A percentile compares a stretch with the other conserved stretches of the same genome.
Conservation (phyloP, 2,797 vertebrate species). For the Takifugu rubripes region DNA sequence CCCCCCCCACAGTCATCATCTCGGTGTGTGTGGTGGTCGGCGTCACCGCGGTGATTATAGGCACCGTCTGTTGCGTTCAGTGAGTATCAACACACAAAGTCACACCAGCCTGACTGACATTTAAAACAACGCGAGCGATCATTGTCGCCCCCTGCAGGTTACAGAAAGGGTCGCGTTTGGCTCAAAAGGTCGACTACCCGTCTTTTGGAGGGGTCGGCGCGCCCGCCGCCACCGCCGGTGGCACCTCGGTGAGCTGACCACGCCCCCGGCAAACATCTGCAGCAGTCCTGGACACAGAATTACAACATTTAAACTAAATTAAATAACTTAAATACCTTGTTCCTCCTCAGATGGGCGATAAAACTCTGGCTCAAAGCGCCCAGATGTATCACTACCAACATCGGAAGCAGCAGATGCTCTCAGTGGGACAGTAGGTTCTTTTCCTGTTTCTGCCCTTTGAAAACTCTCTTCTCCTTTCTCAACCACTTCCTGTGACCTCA, state of each 20-base stretch:
- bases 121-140: too few relatives aligned
- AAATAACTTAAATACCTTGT: not conserved
- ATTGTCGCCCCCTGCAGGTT: conserved; percentile 70
- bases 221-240: conserved; percentile 51
- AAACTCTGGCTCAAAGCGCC: conserved; percentile 86
- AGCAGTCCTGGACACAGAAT: too few relatives aligned
- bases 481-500: conserved; percentile 8
- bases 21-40: conserved; percentile 78
- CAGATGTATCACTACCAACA: conserved; percentile 99
- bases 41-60: conserved; percentile 72
- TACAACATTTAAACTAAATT: too few relatives aligned
- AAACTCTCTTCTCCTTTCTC: too few relatives aligned
- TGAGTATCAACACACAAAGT: conserved; percentile 57
- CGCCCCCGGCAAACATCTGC: not conserved
- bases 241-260: conserved; percentile 68
- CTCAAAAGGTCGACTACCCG: conserved; percentile 87
- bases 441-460: not conserved
- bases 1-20: conserved; percentile 76
- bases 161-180: conserved; percentile 77
- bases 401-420: conserved; percentile 96
- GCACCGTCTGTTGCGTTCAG: conserved; percentile 82
- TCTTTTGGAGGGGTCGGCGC: conserved; percentile 49
- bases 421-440: conserved; percentile 83
- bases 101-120: too few relatives aligned
- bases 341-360: conserved; percentile 81